Base-by-base conservation (phyloP, 2,888 invertebrate genomes). In the Koerneria pararmatus region DNA sequence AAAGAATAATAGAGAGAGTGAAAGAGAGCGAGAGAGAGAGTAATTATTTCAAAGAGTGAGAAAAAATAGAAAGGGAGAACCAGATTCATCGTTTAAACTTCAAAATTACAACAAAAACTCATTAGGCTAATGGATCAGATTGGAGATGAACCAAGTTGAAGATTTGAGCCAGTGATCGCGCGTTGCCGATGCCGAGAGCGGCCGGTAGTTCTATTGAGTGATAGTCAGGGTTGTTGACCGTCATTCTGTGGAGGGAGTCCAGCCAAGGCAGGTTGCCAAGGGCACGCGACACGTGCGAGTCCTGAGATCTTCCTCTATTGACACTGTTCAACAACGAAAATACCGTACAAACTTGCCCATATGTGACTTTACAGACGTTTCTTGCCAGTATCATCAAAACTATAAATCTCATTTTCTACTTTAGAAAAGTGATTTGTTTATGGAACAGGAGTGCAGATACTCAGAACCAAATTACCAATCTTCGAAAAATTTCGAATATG, bases 141-240 rank as follows among this genome's bases (percentile, higher is more conserved):
- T n/a, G n/a, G n/a, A n/a, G n/a, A n/a, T n/a, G n/a, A 24, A 78
- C 72, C 66, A 78, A 65, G 53, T 77, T 74, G 69, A 82, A 81
- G 3, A 80, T 73, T 56, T 74, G 69, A 5, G 74, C 81, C 53
- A 81, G 68, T 35, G 78, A 76, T 54, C 75, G 68, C 19, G 82
- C 81, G 57, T 78, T 82, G 58, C 79, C 77, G 49, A 81, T 78
- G 53, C 81, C 81, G 19, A 82, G 70, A 2, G 81, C 80, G 1
- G 77, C 81, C 1, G 77, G 73, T 66, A 80, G 82, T 62, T 81
- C 81, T 32, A 81, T 56, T 59, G 69, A 68, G 57, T 46, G 69
- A 58, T 78, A 71, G 61, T 77, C 78, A 1, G 81, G 81, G 65
- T 78, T 79, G 72, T 80, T 79, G 56, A 81, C 71, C 2, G 78